These are phyloP conservation scores for Myiothlypis coronata DNA, from an alignment of 2,797 vertebrate species.

Conservation along the genomic window DNA sequence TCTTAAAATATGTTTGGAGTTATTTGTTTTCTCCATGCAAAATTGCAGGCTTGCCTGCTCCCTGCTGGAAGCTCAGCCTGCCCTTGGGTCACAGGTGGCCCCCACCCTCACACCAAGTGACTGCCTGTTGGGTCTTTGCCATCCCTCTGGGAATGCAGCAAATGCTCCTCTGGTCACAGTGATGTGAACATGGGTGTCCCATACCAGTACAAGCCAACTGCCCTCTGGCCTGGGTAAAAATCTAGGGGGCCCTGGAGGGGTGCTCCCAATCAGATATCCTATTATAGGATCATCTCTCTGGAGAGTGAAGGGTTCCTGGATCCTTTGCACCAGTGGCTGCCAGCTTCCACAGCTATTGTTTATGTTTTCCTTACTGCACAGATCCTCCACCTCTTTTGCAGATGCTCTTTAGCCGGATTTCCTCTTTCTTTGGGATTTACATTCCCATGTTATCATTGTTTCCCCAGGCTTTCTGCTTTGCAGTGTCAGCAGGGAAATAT, in stretches of 20 bases:
- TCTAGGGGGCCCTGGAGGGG: neutral
- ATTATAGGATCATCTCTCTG: neutral
- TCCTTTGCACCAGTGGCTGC: neutral
- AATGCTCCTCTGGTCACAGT: neutral
- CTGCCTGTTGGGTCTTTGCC: neutral
- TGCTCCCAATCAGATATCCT: neutral
- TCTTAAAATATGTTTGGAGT: neutral
- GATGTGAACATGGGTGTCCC: neutral
- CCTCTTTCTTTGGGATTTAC: constrained; percentile 30
- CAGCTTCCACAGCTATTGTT: neutral
- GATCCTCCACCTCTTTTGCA: neutral
- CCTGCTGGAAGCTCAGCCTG: neutral
- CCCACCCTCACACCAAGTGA: neutral
- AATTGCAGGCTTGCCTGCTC: neutral
- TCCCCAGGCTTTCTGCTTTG: constrained; percentile 8
- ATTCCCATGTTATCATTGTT: neutral
- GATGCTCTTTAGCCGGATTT: neutral
- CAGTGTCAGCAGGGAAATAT: neutral
- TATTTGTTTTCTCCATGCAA: neutral
- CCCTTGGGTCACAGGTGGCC: fast-evolving
- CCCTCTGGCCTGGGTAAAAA: neutral
- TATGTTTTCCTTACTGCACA: neutral
- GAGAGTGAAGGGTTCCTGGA: neutral
- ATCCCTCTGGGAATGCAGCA: neutral
- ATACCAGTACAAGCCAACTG: neutral